Conservation (phyloP, 2,797 vertebrate species). For the Meriones psammophilus region DNA sequence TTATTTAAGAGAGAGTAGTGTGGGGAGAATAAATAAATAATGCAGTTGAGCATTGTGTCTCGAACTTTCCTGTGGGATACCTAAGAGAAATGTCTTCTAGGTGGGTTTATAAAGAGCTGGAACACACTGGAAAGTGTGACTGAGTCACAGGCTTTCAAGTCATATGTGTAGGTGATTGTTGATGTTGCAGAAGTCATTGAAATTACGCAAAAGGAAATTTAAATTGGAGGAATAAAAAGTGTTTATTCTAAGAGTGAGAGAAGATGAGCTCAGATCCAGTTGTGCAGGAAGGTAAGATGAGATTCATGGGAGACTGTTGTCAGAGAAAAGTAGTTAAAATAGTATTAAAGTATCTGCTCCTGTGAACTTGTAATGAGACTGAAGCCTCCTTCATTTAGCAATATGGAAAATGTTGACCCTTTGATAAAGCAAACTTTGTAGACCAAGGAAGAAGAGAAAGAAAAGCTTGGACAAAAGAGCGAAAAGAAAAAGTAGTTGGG, state of each 20-base stretch:
- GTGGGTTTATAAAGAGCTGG: neutral
- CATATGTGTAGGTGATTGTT: neutral
- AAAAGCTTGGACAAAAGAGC: slow-evolving; percentile 28
- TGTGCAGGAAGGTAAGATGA: slow-evolving; percentile 37
- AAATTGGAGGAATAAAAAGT: slow-evolving; percentile 27
- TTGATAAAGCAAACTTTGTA: slow-evolving; percentile 15
- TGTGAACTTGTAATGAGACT: neutral
- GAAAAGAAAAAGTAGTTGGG: slow-evolving; percentile 19
- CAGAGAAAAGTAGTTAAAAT: slow-evolving; percentile 50
- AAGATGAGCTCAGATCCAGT: neutral
- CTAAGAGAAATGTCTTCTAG: neutral
- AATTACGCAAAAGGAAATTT: slow-evolving; percentile 18
- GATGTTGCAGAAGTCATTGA: slow-evolving; percentile 49
- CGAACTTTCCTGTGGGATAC: neutral
- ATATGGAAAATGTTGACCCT: neutral
- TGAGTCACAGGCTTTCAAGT: slow-evolving; percentile 12
- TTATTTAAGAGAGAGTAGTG: neutral
- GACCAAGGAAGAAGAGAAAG: slow-evolving; percentile 2
- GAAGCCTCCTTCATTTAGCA: neutral
- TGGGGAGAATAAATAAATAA: neutral
- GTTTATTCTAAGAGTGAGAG: neutral
- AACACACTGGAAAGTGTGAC: slow-evolving; percentile 12
- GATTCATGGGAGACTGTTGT: neutral
- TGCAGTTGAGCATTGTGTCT: slow-evolving; percentile 2
- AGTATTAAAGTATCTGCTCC: neutral